A percentile compares a stretch with the other conserved stretches of the same genome.
phyloP scores from a whole-genome alignment of 1,140 invertebrate species.

The Aleiodes sp. region DNA sequence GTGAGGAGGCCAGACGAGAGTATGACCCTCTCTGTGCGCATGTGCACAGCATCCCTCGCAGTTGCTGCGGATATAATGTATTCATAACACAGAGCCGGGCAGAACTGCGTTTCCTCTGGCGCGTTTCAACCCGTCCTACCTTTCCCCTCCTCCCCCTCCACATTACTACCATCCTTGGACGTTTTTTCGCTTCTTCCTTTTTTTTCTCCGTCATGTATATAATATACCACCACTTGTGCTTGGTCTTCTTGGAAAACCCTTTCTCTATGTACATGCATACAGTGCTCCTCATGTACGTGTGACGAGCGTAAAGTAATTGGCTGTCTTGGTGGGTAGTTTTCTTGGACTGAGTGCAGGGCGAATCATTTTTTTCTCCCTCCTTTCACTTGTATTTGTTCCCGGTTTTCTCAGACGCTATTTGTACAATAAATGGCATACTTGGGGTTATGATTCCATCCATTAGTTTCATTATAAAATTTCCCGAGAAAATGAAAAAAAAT shows the following conservation, averaged over 20 bases:
- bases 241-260: not conserved
- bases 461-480: not conserved
- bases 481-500: too few relatives aligned
- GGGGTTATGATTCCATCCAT: not conserved
- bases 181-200: not conserved
- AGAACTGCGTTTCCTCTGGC: conserved; percentile 35
- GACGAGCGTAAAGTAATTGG: conserved; percentile 26
- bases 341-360: not conserved
- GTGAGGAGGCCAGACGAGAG: conserved; percentile 26
- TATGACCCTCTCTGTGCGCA: conserved; percentile 30
- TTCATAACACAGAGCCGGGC: conserved; percentile 39
- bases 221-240: conserved; percentile 3
- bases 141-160: conserved; percentile 28
- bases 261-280: not conserved
- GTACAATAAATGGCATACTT: conserved; percentile 16
- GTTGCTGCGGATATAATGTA: conserved; percentile 32
- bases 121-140: conserved; percentile 2
- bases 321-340: not conserved
- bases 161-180: not conserved
- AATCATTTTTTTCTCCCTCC: not conserved
- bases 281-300: not conserved
- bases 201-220: not conserved
- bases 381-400: conserved; percentile 21
- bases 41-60: conserved; percentile 35
- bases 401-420: conserved; percentile 42